Evolutionary conservation across 2,113 vertebrate genomes (phyloP).

Genomic region (Arizona elegans): DNA sequence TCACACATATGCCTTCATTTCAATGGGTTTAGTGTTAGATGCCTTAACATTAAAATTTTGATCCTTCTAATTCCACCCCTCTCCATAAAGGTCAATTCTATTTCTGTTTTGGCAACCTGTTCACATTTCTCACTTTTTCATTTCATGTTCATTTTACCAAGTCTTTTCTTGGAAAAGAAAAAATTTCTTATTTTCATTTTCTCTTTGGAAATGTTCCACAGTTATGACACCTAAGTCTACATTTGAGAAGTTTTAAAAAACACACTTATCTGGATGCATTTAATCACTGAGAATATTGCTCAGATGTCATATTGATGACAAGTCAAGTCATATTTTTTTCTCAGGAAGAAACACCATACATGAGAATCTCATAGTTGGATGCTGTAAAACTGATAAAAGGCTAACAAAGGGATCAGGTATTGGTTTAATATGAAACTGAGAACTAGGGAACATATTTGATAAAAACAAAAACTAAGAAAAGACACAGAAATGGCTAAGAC

Average conservation of each 20-base stretch:
- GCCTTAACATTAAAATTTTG: neutral
- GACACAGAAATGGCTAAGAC: slow-evolving; percentile 25
- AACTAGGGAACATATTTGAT: slow-evolving; percentile 50
- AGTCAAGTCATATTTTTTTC: neutral
- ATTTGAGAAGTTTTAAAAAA: neutral
- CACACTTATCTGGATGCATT: slow-evolving; percentile 30
- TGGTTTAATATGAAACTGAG: slow-evolving; percentile 52
- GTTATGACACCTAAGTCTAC: neutral
- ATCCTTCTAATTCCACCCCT: neutral
- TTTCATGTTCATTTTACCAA: neutral
- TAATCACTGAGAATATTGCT: neutral
- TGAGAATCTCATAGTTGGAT: neutral
- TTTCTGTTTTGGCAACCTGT: slow-evolving; percentile 15
- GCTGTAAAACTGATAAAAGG: neutral
- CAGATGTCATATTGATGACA: neutral
- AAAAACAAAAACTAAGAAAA: slow-evolving; percentile 60
- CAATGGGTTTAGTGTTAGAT: neutral
- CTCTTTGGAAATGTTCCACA: neutral
- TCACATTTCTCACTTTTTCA: slow-evolving; percentile 14
- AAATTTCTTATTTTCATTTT: slow-evolving; percentile 24
- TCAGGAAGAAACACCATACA: slow-evolving; percentile 19
- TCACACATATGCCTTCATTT: neutral
- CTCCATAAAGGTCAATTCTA: neutral
- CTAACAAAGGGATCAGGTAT: slow-evolving; percentile 27
- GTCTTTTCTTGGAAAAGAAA: slow-evolving; percentile 6